Conservation (phyloP, 2,113 vertebrate genomes). For the Rhynchomys soricoides region DNA sequence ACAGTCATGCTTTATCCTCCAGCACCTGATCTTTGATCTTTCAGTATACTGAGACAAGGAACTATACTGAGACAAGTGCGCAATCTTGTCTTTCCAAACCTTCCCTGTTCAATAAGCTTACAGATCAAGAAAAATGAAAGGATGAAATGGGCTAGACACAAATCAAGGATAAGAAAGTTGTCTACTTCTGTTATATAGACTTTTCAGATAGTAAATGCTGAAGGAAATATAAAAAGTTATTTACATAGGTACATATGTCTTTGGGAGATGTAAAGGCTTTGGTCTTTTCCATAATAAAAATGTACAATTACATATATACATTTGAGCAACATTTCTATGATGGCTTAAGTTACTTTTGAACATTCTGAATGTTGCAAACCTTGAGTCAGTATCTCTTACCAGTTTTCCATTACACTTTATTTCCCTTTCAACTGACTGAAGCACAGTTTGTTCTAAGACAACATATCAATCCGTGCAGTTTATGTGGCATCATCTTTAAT, state of each 20-base stretch:
- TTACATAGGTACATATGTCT: neutral
- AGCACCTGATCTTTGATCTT: neutral
- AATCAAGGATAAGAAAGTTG: neutral
- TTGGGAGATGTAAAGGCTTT: slow-evolving; percentile 22
- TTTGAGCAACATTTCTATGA: slow-evolving; percentile 19
- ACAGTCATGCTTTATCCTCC: neutral
- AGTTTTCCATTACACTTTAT: neutral
- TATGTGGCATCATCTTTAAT: neutral
- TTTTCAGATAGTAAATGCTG: neutral
- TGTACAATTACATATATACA: neutral
- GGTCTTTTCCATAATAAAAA: neutral
- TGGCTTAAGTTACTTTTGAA: neutral
- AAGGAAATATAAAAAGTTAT: neutral
- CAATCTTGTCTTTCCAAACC: neutral
- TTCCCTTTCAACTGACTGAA: neutral
- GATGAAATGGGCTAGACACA: neutral
- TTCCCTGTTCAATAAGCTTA: neutral
- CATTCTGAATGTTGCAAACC: neutral
- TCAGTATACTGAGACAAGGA: neutral
- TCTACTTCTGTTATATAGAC: neutral
- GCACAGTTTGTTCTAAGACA: neutral
- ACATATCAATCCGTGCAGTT: neutral
- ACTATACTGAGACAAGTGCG: too few relatives aligned
- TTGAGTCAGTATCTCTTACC: neutral
- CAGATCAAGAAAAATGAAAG: neutral